phyloP scores from a whole-genome alignment of 2,888 invertebrate genomes.

The Lepidocyrtinus sp. region DNA sequence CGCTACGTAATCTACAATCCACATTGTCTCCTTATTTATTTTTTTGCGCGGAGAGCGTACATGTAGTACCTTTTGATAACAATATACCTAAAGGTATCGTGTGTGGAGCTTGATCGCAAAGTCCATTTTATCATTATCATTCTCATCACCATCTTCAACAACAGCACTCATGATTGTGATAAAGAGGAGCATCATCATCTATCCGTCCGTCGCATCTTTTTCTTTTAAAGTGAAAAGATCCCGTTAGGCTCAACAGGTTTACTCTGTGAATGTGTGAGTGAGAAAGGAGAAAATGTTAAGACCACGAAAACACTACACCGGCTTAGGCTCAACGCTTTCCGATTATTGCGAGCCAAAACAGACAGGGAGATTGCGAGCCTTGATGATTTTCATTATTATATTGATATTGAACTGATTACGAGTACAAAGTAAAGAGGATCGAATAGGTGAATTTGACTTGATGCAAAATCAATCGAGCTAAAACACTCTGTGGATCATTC shows the following conservation, averaged over 20 bases:
- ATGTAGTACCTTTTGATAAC: background rate
- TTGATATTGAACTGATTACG: too few relatives aligned
- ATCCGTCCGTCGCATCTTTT: conserved; percentile 35
- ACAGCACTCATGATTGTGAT: background rate
- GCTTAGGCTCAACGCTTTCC: background rate
- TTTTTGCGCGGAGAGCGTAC: background rate
- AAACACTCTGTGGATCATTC: too few relatives aligned
- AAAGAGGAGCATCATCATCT: conserved; percentile 46
- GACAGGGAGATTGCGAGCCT: too few relatives aligned
- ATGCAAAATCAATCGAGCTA: too few relatives aligned
- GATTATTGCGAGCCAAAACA: background rate
- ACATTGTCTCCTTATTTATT: background rate
- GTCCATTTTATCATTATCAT: conserved; percentile 41
- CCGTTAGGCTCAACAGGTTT: conserved; percentile 58
- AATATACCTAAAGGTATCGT: background rate
- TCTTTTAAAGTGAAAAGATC: conserved; percentile 40
- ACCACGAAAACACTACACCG: background rate
- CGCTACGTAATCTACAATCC: background rate
- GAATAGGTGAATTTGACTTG: too few relatives aligned
- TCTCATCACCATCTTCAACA: background rate
- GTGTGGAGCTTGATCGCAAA: conserved; percentile 4
- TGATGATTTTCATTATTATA: too few relatives aligned
- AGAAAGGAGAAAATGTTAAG: background rate
- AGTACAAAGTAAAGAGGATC: too few relatives aligned
- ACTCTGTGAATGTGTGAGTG: background rate